phyloP scores from a whole-genome alignment of 2,797 vertebrate species.

The Fistularia tabacaria region DNA sequence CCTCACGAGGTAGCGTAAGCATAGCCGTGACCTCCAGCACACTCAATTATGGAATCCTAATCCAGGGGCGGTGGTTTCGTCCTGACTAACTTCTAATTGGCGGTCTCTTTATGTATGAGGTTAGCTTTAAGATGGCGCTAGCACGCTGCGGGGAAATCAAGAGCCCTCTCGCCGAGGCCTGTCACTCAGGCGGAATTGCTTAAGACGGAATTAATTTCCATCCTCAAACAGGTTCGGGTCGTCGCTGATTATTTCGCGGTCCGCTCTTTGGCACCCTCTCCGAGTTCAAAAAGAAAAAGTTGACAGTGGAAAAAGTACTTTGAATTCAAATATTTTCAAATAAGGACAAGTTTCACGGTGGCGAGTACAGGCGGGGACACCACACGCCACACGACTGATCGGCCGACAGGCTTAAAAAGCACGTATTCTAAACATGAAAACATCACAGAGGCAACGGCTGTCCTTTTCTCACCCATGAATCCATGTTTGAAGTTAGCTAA shows the following conservation, averaged over 20 bases:
- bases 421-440: too few relatives aligned
- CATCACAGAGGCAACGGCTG: too few relatives aligned
- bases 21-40: conserved; percentile 49
- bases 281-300: neutral
- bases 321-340: too few relatives aligned
- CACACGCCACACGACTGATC: too few relatives aligned
- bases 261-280: conserved; percentile 15
- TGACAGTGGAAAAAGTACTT: neutral
- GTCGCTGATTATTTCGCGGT: conserved; percentile 4
- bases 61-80: conserved; percentile 43
- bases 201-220: conserved; percentile 58
- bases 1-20: conserved; percentile 36
- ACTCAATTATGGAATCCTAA: conserved; percentile 68
- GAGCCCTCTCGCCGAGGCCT: conserved; percentile 33
- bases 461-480: too few relatives aligned
- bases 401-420: too few relatives aligned
- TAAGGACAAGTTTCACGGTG: too few relatives aligned
- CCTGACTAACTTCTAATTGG: conserved; percentile 62
- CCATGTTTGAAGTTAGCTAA: too few relatives aligned
- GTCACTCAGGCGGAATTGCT: conserved; percentile 57
- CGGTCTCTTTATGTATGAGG: conserved; percentile 63
- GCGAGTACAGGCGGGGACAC: too few relatives aligned
- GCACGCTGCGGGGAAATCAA: conserved; percentile 51
- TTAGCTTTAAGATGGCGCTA: conserved; percentile 46
- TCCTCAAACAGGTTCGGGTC: conserved; percentile 41